These are phyloP conservation scores for Spongia lamella DNA, from an alignment of 37 sponge, comb jelly and placozoan genomes.

Conservation along the genomic window DNA sequence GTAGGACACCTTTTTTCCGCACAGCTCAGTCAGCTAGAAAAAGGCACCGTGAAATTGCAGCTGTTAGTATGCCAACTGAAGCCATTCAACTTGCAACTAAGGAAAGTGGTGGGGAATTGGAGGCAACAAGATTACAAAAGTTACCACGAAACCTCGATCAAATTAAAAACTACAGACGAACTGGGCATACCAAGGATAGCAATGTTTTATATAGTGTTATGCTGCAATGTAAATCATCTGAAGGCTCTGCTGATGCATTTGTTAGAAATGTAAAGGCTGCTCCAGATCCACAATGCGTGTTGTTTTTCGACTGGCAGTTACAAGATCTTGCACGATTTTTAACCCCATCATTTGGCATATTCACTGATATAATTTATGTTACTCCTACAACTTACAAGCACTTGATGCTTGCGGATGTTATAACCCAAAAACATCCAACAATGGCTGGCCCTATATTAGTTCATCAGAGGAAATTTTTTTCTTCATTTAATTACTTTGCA, in stretches of 20 bases:
- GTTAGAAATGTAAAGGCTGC: slow-evolving; percentile 2
- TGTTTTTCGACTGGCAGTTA: slow-evolving; percentile 10
- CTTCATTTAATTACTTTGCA: slow-evolving; percentile 3
- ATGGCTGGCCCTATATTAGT: slow-evolving; percentile 7
- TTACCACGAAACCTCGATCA: slow-evolving; percentile 26
- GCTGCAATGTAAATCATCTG: background rate
- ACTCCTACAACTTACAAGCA: slow-evolving; percentile 2
- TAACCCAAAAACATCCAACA: background rate
- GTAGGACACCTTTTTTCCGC: slow-evolving; percentile 13
- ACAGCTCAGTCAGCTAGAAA: background rate
- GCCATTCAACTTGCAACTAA: slow-evolving; percentile 3
- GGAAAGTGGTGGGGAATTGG: slow-evolving; percentile 21
- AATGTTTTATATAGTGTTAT: slow-evolving; percentile 5
- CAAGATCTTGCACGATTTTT: background rate
- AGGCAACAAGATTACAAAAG: background rate
- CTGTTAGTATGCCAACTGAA: background rate
- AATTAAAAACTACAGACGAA: background rate
- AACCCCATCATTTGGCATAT: too few relatives aligned
- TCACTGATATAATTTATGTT: slow-evolving; percentile 1
- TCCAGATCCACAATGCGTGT: slow-evolving; percentile 14
- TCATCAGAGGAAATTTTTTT: slow-evolving; percentile 6
- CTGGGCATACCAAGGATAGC: background rate
- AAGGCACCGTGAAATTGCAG: background rate
- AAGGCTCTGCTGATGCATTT: background rate
- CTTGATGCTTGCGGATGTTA: slow-evolving; percentile 13